Percentiles rank a stretch among this genome's conserved stretches.
These are phyloP conservation scores for Miichthys miiuy DNA, from an alignment of 2,797 vertebrate species.

Conservation along the genomic window DNA sequence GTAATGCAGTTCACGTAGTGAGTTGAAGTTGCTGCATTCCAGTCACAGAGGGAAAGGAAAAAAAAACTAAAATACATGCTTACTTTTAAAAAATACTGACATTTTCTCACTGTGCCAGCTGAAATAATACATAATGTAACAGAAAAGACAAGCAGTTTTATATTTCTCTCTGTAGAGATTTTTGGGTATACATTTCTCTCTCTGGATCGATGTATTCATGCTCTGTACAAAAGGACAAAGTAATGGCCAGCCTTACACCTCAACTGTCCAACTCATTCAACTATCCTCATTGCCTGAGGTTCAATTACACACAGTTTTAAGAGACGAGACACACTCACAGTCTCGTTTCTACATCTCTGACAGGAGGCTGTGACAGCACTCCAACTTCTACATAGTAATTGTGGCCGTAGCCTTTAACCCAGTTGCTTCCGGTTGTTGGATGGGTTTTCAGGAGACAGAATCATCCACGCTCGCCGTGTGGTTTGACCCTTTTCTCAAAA, in stretches of 20 bases:
- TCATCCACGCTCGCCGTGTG: conserved; percentile 48
- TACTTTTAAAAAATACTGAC: conserved; percentile 2
- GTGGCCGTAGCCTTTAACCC: conserved; percentile 70
- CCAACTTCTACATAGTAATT: conserved; percentile 70
- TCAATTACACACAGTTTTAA: conserved; percentile 33
- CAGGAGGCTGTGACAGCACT: conserved; percentile 56
- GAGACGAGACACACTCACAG: not conserved
- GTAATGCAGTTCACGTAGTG: conserved; percentile 20
- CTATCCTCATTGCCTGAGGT: conserved; percentile 21
- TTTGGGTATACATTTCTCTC: not conserved
- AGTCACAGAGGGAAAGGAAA: not conserved
- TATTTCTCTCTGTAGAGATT: not conserved
- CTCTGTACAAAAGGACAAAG: conserved; percentile 25
- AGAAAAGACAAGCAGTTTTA: not conserved
- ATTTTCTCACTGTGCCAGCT: not conserved
- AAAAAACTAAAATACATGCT: not conserved
- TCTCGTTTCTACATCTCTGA: conserved; percentile 51
- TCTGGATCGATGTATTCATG: not conserved
- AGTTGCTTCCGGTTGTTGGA: conserved; percentile 63
- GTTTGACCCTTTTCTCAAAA: conserved; percentile 58
- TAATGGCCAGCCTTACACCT: conserved; percentile 34
- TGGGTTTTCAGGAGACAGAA: conserved; percentile 55
- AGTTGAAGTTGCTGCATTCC: conserved; percentile 22
- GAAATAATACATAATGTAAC: not conserved
- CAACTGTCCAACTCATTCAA: conserved; percentile 41